Conservation (phyloP, 2,888 invertebrate species). For the Tethea ocularis region DNA sequence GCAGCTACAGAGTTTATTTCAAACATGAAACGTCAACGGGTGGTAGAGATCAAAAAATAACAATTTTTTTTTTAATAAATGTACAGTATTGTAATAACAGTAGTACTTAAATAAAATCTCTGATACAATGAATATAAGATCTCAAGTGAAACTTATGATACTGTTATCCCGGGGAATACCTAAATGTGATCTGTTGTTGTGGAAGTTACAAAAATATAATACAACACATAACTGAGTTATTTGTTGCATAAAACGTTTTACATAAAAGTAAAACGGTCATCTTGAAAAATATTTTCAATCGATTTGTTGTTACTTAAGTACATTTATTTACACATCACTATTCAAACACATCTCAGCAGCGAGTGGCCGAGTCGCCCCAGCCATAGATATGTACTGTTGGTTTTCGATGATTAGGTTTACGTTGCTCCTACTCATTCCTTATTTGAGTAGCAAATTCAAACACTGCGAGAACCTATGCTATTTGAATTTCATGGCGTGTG, state of each 20-base stretch:
- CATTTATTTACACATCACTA: slow-evolving; percentile 13
- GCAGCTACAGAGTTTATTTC: neutral
- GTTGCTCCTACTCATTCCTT: slow-evolving; percentile 46
- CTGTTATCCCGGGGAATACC: too few relatives aligned
- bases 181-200: too few relatives aligned
- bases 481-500: slow-evolving; percentile 25
- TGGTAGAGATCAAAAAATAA: too few relatives aligned
- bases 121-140: too few relatives aligned
- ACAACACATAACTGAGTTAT: too few relatives aligned
- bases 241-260: too few relatives aligned
- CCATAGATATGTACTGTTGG: slow-evolving; percentile 53
- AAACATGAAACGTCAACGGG: too few relatives aligned
- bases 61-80: too few relatives aligned
- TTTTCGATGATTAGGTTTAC: slow-evolving; percentile 68
- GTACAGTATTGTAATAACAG: too few relatives aligned
- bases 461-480: slow-evolving; percentile 32
- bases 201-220: too few relatives aligned
- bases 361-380: slow-evolving; percentile 36
- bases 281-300: neutral
- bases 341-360: slow-evolving; percentile 40
- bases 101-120: too few relatives aligned
- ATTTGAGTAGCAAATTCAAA: slow-evolving; percentile 55
- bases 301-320: neutral
- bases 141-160: too few relatives aligned
- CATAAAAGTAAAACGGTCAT: neutral